Conservation (phyloP, 2,113 vertebrate species). For the Prietella phreatophila region DNA sequence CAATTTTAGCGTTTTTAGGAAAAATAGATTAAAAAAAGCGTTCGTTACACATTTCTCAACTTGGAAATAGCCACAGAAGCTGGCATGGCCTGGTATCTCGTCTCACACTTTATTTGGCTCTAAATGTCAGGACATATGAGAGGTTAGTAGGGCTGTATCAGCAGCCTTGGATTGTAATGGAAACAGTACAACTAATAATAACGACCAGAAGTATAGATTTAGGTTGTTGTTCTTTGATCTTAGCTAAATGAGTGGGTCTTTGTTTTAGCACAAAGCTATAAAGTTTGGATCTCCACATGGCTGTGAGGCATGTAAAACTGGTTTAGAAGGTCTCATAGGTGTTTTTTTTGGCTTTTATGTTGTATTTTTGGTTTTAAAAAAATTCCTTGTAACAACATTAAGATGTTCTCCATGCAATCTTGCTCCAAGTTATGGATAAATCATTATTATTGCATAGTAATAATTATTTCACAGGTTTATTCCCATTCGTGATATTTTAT, state of each 20-base stretch:
- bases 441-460: background rate
- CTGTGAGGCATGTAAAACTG: background rate
- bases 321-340: background rate
- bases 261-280: background rate
- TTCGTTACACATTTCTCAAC: too few species aligned
- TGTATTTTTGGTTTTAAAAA: background rate
- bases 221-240: background rate
- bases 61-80: too few species aligned
- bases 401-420: background rate
- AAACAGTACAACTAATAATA: background rate
- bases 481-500: background rate
- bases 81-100: background rate
- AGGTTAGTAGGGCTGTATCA: background rate
- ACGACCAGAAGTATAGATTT: background rate
- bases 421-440: background rate
- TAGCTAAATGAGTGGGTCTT: background rate
- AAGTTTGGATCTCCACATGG: background rate
- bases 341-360: background rate
- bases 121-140: background rate
- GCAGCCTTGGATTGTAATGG: background rate
- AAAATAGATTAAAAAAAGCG: too few species aligned
- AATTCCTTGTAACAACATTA: background rate
- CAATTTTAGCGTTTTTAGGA: too few species aligned
- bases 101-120: background rate
- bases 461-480: background rate